A percentile compares a stretch with the other conserved stretches of the same genome.
Evolutionary conservation across 1,140 invertebrate genomes (phyloP).

Genomic region (Chrysomallon squamiferum): DNA sequence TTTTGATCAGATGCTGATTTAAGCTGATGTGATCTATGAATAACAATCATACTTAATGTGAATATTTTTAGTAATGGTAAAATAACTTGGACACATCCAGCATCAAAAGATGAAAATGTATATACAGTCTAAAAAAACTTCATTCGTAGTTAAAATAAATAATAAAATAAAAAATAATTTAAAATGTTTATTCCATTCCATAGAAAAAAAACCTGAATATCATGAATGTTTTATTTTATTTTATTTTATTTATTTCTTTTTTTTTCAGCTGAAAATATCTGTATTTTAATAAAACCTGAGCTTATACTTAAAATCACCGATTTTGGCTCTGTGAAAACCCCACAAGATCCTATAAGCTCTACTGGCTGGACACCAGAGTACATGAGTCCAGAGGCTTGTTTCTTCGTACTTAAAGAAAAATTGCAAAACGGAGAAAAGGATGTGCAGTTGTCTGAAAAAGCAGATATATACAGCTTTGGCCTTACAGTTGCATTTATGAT

Average conservation of each 20-base stretch:
- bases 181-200: no score
- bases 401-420: not conserved
- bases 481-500: constrained; percentile 25
- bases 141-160: no score
- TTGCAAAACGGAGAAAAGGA: not conserved
- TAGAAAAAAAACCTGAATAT: no score
- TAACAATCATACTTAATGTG: no score
- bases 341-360: constrained; percentile 10
- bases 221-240: not conserved
- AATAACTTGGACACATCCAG: no score
- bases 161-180: no score
- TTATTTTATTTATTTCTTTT: not conserved
- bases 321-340: constrained; percentile 24
- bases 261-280: constrained; percentile 32
- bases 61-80: no score
- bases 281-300: constrained; percentile 9
- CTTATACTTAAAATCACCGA: constrained; percentile 18
- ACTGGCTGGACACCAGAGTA: constrained; percentile 27
- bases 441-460: constrained; percentile 18
- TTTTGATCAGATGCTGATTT: no score
- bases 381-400: constrained; percentile 25
- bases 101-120: no score
- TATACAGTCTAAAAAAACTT: no score
- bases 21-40: no score
- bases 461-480: constrained; percentile 22